Evolutionary conservation across 2,888 invertebrate genomes (phyloP), one percentile per base, ranked within the genome.

Genomic region (Lycia hirtaria): DNA sequence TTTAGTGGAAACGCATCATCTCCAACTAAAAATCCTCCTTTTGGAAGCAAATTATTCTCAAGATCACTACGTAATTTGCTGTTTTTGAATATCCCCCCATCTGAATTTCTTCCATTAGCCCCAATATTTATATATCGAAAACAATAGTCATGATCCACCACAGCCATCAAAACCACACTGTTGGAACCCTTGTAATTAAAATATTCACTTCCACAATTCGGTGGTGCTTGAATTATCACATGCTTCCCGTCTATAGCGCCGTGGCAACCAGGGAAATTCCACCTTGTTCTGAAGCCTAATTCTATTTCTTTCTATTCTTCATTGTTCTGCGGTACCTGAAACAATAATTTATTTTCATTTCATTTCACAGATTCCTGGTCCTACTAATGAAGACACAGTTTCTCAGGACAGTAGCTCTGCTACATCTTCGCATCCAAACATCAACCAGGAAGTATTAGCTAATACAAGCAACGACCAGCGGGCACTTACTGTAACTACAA

Each of bases 231-330:
- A 22, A 77, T 54, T 20, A 65, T 22, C 10, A 67, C 41, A 33
- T 68, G 79, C 62, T 83, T 81, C 6, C 79, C 81, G 52, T 80
- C 78, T 26, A 79, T 67, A 9, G 76, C 68, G 10, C 72, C 77
- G 24, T 72, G 33, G 44, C 69, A 72, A 50, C 74, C 66, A 20
- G 79, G 79, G 62, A 79, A 78, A 47, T 76, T 66, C 78, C 76
- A 78, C n/a, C n/a, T n/a, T n/a, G n/a, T n/a, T n/a, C n/a, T n/a
- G n/a, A n/a, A n/a, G n/a, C 12, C 14, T 12, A 15, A 28, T 28
- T 33, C 30, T 15, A 52, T 51, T 51, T 14, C 41, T 28, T 33
- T 24, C 47, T 24, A 41, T 19, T n/a, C 48, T 28, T 33, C 14
- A 33, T 48, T 48, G 48, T 24, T 32, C n/a, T n/a, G n/a, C 33